A percentile compares a stretch with the other conserved stretches of the same genome.
These are phyloP conservation scores for Patiria pectinifera DNA, from an alignment of 53 echinoderm and acorn worm species.

Conservation along the genomic window DNA sequence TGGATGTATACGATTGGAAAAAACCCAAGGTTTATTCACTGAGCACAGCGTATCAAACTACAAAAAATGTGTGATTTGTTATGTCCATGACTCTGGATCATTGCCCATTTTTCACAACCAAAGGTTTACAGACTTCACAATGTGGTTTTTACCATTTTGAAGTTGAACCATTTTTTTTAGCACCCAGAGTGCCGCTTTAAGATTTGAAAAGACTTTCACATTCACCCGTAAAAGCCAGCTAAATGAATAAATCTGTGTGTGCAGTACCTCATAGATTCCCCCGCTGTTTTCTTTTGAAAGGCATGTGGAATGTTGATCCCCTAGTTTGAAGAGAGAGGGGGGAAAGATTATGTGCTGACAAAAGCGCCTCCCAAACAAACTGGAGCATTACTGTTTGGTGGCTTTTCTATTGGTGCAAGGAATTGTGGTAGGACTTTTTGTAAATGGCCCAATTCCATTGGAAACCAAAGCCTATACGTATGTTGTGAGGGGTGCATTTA, in stretches of 20 bases:
- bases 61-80: too few species aligned
- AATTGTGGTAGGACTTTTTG: too few species aligned
- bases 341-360: not conserved
- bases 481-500: not conserved
- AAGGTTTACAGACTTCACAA: not conserved
- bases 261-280: not conserved
- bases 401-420: not conserved
- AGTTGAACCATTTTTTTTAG: not conserved
- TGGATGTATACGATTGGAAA: too few species aligned
- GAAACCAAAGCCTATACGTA: not conserved
- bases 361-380: not conserved
- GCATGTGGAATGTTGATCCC: constrained; percentile 13
- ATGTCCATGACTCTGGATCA: too few species aligned
- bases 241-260: constrained; percentile 18
- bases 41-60: too few species aligned
- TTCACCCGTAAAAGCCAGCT: not conserved
- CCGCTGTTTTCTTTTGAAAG: not conserved
- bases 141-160: not conserved
- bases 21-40: too few species aligned
- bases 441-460: too few species aligned
- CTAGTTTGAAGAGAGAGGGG: not conserved
- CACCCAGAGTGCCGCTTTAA: not conserved
- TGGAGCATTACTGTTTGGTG: not conserved
- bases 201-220: not conserved
- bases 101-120: too few species aligned